Percentiles rank a stretch among this genome's conserved stretches.
These are phyloP conservation scores for Sebastes kiyomatsui DNA, from an alignment of 2,797 vertebrate genomes.

Conservation along the genomic window DNA sequence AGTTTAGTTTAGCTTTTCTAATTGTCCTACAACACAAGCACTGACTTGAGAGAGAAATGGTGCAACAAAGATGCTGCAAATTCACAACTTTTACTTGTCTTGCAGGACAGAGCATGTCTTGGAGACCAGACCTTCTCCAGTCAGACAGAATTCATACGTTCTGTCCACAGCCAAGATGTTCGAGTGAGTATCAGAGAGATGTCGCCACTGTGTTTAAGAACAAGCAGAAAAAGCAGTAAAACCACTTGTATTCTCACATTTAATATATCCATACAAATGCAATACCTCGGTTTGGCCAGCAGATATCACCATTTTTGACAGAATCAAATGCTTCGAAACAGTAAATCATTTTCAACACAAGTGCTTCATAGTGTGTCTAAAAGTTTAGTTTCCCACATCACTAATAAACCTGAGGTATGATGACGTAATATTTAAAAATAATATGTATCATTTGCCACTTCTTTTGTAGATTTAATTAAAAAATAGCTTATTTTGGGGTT, in stretches of 20 bases:
- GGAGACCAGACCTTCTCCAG: not conserved
- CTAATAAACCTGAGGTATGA: not conserved
- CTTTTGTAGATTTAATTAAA: not conserved
- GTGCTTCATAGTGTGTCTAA: not conserved
- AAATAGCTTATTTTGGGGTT: not conserved
- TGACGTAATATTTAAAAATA: not conserved
- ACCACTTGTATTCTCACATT: not conserved
- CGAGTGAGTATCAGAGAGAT: slow-evolving; percentile 65
- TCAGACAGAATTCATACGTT: slow-evolving; percentile 43
- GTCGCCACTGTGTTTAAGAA: not conserved
- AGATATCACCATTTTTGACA: not conserved
- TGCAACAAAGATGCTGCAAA: not conserved
- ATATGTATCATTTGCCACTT: not conserved
- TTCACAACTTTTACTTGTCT: not conserved
- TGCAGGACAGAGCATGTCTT: slow-evolving; percentile 1
- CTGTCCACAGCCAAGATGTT: slow-evolving; percentile 54
- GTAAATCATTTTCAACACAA: not conserved
- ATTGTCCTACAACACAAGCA: not conserved
- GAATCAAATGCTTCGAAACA: not conserved
- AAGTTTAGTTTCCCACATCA: not conserved
- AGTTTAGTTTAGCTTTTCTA: not conserved
- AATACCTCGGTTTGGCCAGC: not conserved
- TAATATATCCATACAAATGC: not conserved
- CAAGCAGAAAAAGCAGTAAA: not conserved
- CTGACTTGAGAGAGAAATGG: too few species aligned